phyloP scores from a whole-genome alignment of 1,140 invertebrate species.

The Hypsibius dujardini region DNA sequence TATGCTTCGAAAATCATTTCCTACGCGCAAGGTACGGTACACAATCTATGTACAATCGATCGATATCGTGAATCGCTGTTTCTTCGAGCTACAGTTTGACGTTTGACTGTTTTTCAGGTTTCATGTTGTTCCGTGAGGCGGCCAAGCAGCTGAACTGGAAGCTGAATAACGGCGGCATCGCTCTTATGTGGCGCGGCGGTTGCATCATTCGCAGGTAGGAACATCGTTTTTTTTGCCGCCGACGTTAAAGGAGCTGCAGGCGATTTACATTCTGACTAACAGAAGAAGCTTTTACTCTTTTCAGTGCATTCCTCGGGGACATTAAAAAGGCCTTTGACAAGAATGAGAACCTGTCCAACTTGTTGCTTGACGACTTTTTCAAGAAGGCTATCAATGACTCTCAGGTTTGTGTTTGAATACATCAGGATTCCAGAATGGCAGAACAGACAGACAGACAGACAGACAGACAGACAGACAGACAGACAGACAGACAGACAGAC shows the following conservation, averaged over 20 bases:
- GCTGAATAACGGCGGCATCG: conserved; percentile 91
- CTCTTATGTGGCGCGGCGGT: conserved; percentile 97
- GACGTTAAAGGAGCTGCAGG: not conserved
- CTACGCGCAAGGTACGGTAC: conserved; percentile 98
- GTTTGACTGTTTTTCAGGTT: no score
- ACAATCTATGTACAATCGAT: no score
- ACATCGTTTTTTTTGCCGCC: not conserved
- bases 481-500: no score
- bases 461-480: no score
- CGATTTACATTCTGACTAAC: not conserved
- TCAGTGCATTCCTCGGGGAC: conserved; percentile 77
- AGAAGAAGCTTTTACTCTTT: conserved; percentile 23
- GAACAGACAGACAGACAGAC: no score
- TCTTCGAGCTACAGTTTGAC: no score
- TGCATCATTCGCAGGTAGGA: conserved; percentile 82
- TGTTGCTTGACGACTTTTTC: conserved; percentile 92
- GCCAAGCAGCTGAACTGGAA: conserved; percentile 79
- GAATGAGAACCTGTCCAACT: conserved; percentile 66
- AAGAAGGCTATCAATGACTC: conserved; percentile 57
- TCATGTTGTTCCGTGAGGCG: conserved; percentile 90
- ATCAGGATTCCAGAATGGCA: conserved; percentile 1
- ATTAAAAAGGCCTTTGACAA: conserved; percentile 90
- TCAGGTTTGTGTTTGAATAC: conserved; percentile 41
- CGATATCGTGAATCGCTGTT: no score
- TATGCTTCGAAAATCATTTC: conserved; percentile 97